These are phyloP conservation scores for Coilia nasus DNA, from an alignment of 2,797 vertebrate species.

Conservation along the genomic window DNA sequence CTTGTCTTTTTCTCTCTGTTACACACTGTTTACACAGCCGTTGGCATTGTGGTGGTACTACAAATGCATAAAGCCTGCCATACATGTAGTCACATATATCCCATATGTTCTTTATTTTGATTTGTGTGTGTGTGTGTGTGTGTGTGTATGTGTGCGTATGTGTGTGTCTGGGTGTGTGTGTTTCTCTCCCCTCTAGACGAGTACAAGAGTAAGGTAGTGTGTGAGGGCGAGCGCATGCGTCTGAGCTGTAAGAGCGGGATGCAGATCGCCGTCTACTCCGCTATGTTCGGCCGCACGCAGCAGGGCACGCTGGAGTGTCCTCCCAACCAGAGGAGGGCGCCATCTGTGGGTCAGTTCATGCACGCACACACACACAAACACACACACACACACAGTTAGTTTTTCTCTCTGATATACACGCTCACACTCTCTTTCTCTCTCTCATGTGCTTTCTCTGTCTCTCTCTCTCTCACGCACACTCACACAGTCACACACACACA, in stretches of 20 bases:
- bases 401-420: too few relatives aligned
- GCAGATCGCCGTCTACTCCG: slow-evolving; percentile 87
- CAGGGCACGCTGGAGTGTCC: slow-evolving; percentile 86
- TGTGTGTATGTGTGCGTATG: slow-evolving; percentile 50
- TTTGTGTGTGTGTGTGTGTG: slow-evolving; percentile 35
- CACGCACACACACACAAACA: slow-evolving; percentile 4
- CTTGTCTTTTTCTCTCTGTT: neutral
- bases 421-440: too few relatives aligned
- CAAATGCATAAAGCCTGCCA: neutral
- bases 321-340: slow-evolving; percentile 73
- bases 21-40: neutral
- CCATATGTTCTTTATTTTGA: neutral
- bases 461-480: too few relatives aligned
- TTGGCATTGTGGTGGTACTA: too few relatives aligned
- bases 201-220: slow-evolving; percentile 89
- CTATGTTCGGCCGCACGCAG: slow-evolving; percentile 84
- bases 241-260: slow-evolving; percentile 86
- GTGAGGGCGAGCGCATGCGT: slow-evolving; percentile 87
- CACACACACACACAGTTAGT: neutral
- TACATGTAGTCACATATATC: neutral
- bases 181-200: slow-evolving; percentile 72
- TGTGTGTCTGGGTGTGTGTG: too few relatives aligned
- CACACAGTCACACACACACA: too few relatives aligned
- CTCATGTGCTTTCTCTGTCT: too few relatives aligned
- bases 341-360: slow-evolving; percentile 80